Evolutionary conservation across 37 sponge, comb jelly and placozoan species (phyloP).

Genomic region (Hexactinellida sp.): DNA sequence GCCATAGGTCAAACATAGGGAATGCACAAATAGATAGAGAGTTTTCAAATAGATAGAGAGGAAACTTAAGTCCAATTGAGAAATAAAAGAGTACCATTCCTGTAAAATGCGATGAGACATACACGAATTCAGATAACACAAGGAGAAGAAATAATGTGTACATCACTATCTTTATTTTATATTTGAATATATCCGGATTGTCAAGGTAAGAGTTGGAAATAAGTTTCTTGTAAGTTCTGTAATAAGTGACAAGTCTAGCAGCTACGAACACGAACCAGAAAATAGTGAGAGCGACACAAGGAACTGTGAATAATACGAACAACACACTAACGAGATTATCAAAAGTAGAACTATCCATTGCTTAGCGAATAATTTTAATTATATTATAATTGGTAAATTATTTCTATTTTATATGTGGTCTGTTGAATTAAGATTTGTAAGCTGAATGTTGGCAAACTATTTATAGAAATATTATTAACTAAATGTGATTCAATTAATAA

Average conservation of each 20-base stretch:
- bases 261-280: neutral
- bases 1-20: neutral
- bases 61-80: neutral
- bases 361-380: no score
- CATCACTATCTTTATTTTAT: neutral
- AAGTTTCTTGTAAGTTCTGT: neutral
- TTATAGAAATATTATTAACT: no score
- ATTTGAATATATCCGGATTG: neutral
- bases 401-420: no score
- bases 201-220: neutral
- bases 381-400: no score
- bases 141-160: neutral
- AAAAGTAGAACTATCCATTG: no score
- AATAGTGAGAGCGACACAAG: neutral
- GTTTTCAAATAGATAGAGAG: no score
- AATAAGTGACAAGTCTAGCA: neutral
- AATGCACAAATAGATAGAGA: neutral
- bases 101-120: neutral
- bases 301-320: neutral
- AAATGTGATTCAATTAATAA: no score
- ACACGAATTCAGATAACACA: neutral
- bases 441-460: no score
- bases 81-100: neutral
- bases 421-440: no score
- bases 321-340: neutral